Evolutionary conservation across 2,888 invertebrate genomes (phyloP).

Genomic region (Gortyna flavago): DNA sequence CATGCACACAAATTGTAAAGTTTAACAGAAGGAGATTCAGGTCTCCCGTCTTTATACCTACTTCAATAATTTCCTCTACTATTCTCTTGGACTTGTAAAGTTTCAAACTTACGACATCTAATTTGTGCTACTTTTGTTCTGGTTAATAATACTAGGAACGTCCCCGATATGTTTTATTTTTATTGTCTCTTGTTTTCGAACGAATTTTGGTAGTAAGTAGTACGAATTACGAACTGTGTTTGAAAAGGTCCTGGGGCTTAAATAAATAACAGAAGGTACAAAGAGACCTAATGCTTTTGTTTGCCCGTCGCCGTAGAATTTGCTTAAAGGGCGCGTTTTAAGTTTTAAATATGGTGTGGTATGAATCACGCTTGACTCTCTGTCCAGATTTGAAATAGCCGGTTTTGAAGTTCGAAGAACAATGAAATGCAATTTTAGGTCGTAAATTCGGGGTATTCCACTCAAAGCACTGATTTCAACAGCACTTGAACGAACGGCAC

Average conservation of each 20-base stretch:
- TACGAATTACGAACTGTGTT: neutral
- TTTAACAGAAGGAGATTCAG: constrained; percentile 39
- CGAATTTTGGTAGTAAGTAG: neutral
- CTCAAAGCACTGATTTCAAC: too few species aligned
- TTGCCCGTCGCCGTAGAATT: neutral
- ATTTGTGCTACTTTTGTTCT: constrained; percentile 59
- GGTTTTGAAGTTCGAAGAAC: neutral
- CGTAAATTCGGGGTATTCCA: too few species aligned
- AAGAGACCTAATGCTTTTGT: constrained; percentile 5
- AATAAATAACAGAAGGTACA: constrained; percentile 22
- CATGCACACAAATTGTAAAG: constrained; percentile 36
- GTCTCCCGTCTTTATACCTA: constrained; percentile 30
- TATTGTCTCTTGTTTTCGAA: constrained; percentile 6
- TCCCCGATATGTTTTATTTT: constrained; percentile 42
- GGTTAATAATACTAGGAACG: constrained; percentile 20
- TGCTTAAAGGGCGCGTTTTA: neutral
- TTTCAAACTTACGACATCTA: constrained; percentile 55
- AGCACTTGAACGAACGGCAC: too few species aligned
- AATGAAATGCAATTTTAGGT: too few species aligned
- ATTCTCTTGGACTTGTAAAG: constrained; percentile 49
- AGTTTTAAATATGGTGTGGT: neutral
- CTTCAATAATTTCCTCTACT: constrained; percentile 55
- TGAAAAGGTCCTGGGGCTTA: constrained; percentile 8
- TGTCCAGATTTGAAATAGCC: neutral
- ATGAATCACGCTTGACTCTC: neutral